phyloP scores from a whole-genome alignment of 2,797 vertebrate species.

The Lepilemur ruficaudatus region DNA sequence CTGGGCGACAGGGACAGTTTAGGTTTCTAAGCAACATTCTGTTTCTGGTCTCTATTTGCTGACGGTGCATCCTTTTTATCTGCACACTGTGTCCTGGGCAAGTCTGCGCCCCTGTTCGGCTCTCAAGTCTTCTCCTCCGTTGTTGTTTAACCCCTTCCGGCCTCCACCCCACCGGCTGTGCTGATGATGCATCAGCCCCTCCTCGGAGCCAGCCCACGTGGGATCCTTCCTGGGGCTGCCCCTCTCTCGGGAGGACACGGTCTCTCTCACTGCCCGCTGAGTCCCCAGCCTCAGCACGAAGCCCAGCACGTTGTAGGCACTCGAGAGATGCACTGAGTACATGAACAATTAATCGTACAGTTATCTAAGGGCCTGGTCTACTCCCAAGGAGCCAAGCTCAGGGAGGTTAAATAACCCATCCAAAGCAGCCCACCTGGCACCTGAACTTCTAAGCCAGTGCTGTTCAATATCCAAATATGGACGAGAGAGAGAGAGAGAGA shows the following conservation, averaged over 20 bases:
- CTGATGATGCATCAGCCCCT: neutral
- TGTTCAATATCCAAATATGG: neutral
- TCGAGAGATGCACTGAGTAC: rapidly evolving
- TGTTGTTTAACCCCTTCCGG: neutral
- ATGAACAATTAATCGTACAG: rapidly evolving
- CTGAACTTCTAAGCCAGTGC: neutral
- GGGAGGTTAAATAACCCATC: neutral
- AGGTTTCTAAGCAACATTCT: neutral
- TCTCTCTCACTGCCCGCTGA: neutral
- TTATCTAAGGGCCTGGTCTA: neutral
- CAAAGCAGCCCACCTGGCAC: rapidly evolving
- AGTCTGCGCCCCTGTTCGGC: neutral
- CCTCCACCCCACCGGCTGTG: neutral
- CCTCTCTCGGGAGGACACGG: rapidly evolving
- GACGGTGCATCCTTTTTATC: no score
- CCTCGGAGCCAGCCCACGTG: neutral
- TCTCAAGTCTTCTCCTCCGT: rapidly evolving
- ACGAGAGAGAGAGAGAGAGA: no score
- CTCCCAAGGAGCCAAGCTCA: neutral
- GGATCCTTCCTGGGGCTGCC: no score
- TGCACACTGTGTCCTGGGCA: no score
- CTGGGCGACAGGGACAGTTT: neutral
- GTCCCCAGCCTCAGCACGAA: neutral
- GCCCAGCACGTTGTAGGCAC: neutral
- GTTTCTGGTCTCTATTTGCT: neutral